Percentiles rank a stretch among this genome's conserved stretches.
phyloP scores from a whole-genome alignment of 2,888 invertebrate genomes.

The Anodontia alba region DNA sequence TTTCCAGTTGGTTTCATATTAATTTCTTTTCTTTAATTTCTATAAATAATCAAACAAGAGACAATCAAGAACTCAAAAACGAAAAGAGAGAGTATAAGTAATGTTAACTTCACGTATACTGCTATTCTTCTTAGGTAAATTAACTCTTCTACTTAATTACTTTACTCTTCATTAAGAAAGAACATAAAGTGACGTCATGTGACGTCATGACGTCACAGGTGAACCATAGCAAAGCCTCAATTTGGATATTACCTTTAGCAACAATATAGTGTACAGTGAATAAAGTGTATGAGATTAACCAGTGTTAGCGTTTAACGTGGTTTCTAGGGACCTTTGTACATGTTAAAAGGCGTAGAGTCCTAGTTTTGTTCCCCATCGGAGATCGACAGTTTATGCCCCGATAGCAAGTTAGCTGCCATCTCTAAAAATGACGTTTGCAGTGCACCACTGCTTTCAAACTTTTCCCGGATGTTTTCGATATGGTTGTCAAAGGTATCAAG shows the following conservation, averaged over 20 bases:
- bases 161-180: not conserved
- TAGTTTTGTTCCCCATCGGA: too few relatives aligned
- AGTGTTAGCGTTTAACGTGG: constrained; percentile 4
- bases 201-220: not conserved
- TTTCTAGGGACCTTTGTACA: too few relatives aligned
- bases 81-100: constrained; percentile 2
- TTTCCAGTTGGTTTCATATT: not conserved
- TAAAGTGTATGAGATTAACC: not conserved
- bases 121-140: too few relatives aligned
- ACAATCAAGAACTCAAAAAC: not conserved
- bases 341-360: too few relatives aligned
- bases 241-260: not conserved
- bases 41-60: not conserved
- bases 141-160: not conserved
- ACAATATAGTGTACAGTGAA: too few relatives aligned
- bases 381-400: too few relatives aligned
- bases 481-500: too few relatives aligned
- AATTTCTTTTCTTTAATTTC: not conserved
- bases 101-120: constrained; percentile 2
- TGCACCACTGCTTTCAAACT: too few relatives aligned
- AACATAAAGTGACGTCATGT: too few relatives aligned
- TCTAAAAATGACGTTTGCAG: too few relatives aligned
- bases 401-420: too few relatives aligned
- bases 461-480: too few relatives aligned
- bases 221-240: not conserved